phyloP scores from a whole-genome alignment of 2,888 invertebrate genomes.

The Trisateles emortualis region DNA sequence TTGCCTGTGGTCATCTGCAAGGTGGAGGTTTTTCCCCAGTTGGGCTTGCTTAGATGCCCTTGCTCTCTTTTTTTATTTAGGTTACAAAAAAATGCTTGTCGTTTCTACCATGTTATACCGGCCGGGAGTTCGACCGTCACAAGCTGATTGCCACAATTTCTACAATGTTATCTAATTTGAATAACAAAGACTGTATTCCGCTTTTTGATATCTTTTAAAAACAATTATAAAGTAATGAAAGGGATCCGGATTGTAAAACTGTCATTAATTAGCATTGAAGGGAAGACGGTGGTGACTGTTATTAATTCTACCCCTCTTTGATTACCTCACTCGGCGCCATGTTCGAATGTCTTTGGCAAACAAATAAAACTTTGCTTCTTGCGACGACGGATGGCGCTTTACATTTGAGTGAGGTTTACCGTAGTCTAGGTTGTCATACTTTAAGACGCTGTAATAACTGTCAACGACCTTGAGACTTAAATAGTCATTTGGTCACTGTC shows the following conservation, averaged over 20 bases:
- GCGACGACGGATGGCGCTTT: conserved; percentile 30
- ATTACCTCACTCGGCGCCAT: conserved; percentile 40
- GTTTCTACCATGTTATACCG: too few species aligned
- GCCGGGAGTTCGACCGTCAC: too few species aligned
- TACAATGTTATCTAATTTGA: not conserved
- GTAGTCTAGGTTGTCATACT: too few species aligned
- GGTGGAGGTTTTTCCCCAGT: too few species aligned
- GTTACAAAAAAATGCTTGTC: too few species aligned
- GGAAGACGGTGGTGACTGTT: conserved; percentile 48
- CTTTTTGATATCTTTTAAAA: conserved; percentile 69
- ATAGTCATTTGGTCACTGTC: too few species aligned
- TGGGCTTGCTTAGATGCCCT: too few species aligned
- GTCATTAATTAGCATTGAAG: conserved; percentile 74
- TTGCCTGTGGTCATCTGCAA: too few species aligned
- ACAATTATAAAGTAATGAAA: conserved; percentile 79
- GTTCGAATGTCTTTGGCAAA: conserved; percentile 66
- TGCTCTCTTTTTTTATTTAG: too few species aligned
- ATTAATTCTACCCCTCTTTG: conserved; percentile 54
- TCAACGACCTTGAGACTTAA: too few species aligned
- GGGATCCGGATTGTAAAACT: conserved; percentile 56
- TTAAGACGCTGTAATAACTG: too few species aligned
- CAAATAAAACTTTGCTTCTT: conserved; percentile 74
- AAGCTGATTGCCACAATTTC: not conserved
- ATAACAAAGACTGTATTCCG: conserved; percentile 52
- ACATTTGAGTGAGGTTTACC: too few species aligned